Evolutionary conservation across 2,797 vertebrate species (phyloP).

Genomic region (Coluber constrictor): DNA sequence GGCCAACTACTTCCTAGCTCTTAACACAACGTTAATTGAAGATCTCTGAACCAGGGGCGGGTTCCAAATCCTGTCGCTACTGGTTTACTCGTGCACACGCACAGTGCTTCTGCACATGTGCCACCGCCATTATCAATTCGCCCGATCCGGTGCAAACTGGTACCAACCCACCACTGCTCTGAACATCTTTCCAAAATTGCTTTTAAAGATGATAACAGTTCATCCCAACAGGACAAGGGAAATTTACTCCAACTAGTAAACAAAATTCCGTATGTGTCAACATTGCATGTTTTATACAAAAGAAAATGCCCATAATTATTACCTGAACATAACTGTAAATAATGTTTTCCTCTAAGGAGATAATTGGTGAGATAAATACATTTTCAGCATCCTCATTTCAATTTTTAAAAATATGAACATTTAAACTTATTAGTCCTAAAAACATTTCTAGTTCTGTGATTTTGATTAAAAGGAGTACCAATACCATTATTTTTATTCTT

Average conservation of each 20-base stretch:
- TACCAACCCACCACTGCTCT: neutral
- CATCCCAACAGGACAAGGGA: neutral
- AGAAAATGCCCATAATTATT: neutral
- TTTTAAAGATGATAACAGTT: neutral
- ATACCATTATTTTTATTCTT: neutral
- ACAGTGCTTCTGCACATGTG: too few relatives aligned
- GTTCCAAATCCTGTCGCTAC: too few relatives aligned
- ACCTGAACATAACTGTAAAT: neutral
- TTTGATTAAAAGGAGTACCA: neutral
- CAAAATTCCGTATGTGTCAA: neutral
- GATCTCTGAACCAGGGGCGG: neutral
- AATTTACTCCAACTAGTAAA: neutral
- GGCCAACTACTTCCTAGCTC: neutral
- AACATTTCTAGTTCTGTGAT: neutral
- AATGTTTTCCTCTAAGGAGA: neutral
- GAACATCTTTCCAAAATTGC: neutral
- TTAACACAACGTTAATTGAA: neutral
- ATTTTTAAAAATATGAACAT: neutral
- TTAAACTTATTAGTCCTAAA: neutral
- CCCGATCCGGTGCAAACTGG: too few relatives aligned
- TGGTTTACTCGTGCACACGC: too few relatives aligned
- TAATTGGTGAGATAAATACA: neutral
- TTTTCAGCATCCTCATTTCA: neutral
- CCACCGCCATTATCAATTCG: too few relatives aligned
- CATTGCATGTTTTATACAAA: neutral